phyloP scores from a whole-genome alignment of 92 coral and sea anemone species.

The Anthopleura xanthogrammica region DNA sequence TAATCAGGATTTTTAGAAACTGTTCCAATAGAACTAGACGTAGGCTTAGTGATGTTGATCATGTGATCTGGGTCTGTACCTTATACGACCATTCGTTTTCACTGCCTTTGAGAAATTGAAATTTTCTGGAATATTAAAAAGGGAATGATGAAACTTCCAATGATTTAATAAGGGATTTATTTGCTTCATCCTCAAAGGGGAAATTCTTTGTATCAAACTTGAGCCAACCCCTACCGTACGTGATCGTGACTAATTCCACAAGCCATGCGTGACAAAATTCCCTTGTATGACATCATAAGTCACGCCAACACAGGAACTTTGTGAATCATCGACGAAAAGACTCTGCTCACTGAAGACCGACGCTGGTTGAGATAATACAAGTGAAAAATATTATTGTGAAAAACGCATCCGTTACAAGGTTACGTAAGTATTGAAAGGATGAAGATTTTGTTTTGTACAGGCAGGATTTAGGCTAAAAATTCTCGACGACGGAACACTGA shows the following conservation, averaged over 20 bases:
- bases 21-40: background rate
- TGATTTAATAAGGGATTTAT: slow-evolving; percentile 1
- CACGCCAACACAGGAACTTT: background rate
- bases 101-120: background rate
- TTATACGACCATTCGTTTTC: background rate
- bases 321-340: slow-evolving; percentile 8
- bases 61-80: background rate
- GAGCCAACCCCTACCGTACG: background rate
- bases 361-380: background rate
- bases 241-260: background rate
- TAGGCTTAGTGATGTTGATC: background rate
- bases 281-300: background rate
- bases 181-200: background rate
- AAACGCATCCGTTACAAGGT: slow-evolving; percentile 6
- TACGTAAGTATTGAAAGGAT: slow-evolving; percentile 6
- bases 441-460: background rate
- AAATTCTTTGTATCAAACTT: background rate
- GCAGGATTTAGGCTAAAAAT: background rate
- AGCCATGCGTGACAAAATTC: background rate
- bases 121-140: background rate
- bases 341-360: background rate
- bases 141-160: background rate
- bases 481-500: background rate
- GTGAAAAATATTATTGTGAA: background rate
- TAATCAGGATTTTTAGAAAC: background rate